Base-by-base conservation (phyloP, 2,888 invertebrate genomes). In the Hemistola chrysoprasaria region DNA sequence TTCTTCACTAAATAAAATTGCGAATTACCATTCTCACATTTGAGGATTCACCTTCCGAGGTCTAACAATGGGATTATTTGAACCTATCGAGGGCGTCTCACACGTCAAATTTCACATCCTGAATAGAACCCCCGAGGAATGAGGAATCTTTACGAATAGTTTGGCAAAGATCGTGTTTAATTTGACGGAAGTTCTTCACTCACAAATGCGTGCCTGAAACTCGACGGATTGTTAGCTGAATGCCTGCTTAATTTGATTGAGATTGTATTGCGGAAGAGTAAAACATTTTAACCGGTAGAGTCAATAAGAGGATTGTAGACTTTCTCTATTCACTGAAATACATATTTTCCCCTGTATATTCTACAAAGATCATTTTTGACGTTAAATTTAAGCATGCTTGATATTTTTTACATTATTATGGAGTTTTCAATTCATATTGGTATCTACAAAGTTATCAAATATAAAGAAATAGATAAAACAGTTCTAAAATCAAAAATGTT, bases 21-120 rank as follows among this genome's bases (percentile, higher is more conserved):
- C 16, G 16, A 16, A 82, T 79, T 74, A 40, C 68, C 62, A 56
- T 59, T 49, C 43, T 58, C 57, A 59, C 65, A 72, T 70, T 68
- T 77, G 68, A 68, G 72, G 71, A 76, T 78, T 67, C 60, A 65
- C 65, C 66, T 69, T 65, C 63, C 56, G 62, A 56, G 50, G 60
- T 53, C 21, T 23, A 70, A 86, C 83, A 83, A 83, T 76, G 57
- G 51, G 52, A 56, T 53, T 72, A 77, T 80, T 76, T 65, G 69
- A 67, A 62, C 56, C 60, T 45, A 51, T 45, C 40, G 56, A 50
- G 56, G 49, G 49, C 60, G 65, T 71, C 77, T 78, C 80, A 81
- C 83, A 88, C 87, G 86, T 88, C 86, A 84, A 87, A 88, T 88
- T 88, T 84, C 85, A 85, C 85, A 78, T 78, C 71, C 70, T 87